These are phyloP conservation scores for Eilema sororculum DNA, from an alignment of 2,888 invertebrate species.

Conservation along the genomic window DNA sequence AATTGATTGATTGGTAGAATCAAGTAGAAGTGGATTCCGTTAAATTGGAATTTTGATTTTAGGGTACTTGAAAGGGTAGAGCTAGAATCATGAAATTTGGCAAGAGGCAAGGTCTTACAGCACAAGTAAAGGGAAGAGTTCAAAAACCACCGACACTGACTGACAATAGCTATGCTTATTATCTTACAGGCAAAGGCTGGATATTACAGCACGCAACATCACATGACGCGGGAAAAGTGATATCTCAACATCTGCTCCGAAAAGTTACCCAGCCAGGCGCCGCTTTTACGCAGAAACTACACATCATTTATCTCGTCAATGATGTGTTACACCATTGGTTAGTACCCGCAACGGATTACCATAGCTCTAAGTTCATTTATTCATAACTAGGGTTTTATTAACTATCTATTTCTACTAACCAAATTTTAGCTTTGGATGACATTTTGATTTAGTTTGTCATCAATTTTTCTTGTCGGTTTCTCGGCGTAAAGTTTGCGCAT, in stretches of 20 bases:
- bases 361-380: conserved; percentile 32
- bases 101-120: no score
- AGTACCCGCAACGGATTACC: conserved; percentile 72
- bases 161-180: neutral
- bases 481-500: conserved; percentile 22
- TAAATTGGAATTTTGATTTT: no score
- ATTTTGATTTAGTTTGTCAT: conserved; percentile 12
- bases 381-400: conserved; percentile 30
- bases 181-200: conserved; percentile 94
- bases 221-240: conserved; percentile 93
- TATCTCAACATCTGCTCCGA: conserved; percentile 95
- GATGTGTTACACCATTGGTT: conserved; percentile 99
- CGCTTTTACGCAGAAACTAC: conserved; percentile 96
- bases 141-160: no score
- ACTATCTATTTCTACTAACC: conserved; percentile 35
- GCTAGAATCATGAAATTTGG: no score
- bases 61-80: no score
- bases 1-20: no score
- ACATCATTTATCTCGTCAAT: conserved; percentile 99
- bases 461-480: conserved; percentile 37
- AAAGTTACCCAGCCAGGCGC: conserved; percentile 91
- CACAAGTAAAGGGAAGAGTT: no score
- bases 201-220: conserved; percentile 96
- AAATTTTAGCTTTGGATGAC: conserved; percentile 16
- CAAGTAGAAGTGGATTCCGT: no score